Evolutionary conservation across 2,797 vertebrate genomes (phyloP), one percentile per base, ranked within the genome.

Genomic region (Melanotaenia pygmaea): DNA sequence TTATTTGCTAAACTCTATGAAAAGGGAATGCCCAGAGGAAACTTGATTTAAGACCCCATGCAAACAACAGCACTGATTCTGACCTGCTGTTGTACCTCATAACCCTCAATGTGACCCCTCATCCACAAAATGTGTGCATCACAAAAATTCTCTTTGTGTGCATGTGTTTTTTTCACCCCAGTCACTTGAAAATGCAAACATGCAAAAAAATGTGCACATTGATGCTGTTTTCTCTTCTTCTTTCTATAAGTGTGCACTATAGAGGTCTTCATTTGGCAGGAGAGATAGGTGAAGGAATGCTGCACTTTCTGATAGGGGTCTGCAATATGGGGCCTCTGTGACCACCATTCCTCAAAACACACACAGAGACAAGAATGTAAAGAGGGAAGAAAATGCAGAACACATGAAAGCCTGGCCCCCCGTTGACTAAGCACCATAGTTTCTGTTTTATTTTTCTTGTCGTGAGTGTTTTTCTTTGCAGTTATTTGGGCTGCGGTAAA

Each of bases 331-430:
- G 80, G 74, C 72, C 75, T 85, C 75, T 71, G 70, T 82, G 79
- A 79, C 79, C 43, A 20, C 66, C 54, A 82, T 80, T 78, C 71
- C 76, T 57, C 61, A 59, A 64, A 32, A 51, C 56, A 22, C 56
- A 70, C 51, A n/a, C 30, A 40, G 58, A 81, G 60, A 73, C 70
- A 85, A 88, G 88, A 93, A 92, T 89, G 89, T 87, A 86, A 75
- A 68, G 77, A 87, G 68, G 80, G 67, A 70, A 81, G 81, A 81
- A 93, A 94, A 94, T 89, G 81, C 77, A 87, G 92, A 94, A 93
- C 93, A 92, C 83, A 92, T 90, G 82, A 92, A 94, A 91, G 90
- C 35, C 73, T 64, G 73, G 57, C 83, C 88, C 92, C 90, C 88
- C n/a, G 50, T 88, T 37, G 77, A 86, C 81, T 53, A 13, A 73